Evolutionary conservation across 2,888 invertebrate species (phyloP), one percentile per base, ranked within the genome.

Genomic region (Geophilus truncorum): DNA sequence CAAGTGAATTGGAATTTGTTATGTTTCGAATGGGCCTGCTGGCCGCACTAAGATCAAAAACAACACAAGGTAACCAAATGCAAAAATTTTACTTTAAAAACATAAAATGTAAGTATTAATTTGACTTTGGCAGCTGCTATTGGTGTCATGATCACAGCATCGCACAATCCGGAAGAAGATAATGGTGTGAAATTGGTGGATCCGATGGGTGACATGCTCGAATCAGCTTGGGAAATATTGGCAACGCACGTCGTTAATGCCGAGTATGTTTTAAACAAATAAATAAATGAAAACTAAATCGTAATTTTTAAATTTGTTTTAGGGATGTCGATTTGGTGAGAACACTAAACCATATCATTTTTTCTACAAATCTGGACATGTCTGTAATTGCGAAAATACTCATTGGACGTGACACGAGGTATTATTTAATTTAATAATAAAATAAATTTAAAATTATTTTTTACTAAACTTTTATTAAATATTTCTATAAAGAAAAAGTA

Each of bases 101-200:
- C 15, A 10, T 32, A 30, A 36, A 34, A 9, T 34, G n/a, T n/a
- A 28, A 10, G 18, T 77, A 9, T 30, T 77, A 34, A 34, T 77
- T 7, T 77, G 25, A 7, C 7, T 23, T 75, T 75, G 21, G 23
- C 25, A 85, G 91, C 92, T 40, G 81, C 84, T 7, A 93, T 97
- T 85, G 99, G 99, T 62, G 91, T 98, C n/a, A 98, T 99, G 98
- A 95, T 99, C 82, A 99, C 99, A 0, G 99, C 99, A 0, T 98
- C 98, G 0, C 99, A 99, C 87, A 99, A 99, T 88, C 93, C 97
- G 70, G 96, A 94, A 86, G 92, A 92, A 0, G 98, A 98, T 86
- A 98, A 98, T 87, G 98, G 98, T 0, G 94, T 97, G 1, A 99
- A 99, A 87, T 88, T 99, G 77, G 92, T 99, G 75, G 98, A 99